phyloP scores from a whole-genome alignment of 2,888 invertebrate genomes.

The Archips crataeganus region DNA sequence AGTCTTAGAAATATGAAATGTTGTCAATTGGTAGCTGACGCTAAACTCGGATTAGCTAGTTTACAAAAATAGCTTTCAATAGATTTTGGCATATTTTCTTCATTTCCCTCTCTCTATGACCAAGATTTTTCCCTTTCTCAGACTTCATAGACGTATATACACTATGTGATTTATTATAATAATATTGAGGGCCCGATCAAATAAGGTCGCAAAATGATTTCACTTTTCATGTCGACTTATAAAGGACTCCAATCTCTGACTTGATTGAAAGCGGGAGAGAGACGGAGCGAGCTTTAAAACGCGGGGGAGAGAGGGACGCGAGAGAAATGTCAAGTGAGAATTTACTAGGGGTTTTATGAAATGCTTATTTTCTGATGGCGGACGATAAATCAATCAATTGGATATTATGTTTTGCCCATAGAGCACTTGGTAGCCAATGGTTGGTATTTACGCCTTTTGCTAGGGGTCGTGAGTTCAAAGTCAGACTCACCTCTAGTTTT shows the following conservation, averaged over 20 bases:
- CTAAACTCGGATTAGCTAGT: too few species aligned
- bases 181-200: conserved; percentile 9
- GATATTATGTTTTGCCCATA: too few species aligned
- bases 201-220: conserved; percentile 10
- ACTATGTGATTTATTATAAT: conserved; percentile 5
- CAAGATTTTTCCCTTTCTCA: not conserved
- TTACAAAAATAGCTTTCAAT: not conserved
- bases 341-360: conserved; percentile 3
- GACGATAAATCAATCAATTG: conserved; percentile 4
- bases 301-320: not conserved
- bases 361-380: not conserved
- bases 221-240: conserved; percentile 3
- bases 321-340: not conserved
- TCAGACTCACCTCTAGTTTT: too few species aligned
- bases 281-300: not conserved
- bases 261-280: not conserved
- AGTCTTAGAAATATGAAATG: too few species aligned
- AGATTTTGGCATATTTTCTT: not conserved
- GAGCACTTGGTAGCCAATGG: too few species aligned
- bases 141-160: not conserved
- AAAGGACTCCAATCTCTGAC: not conserved
- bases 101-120: not conserved
- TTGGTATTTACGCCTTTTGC: too few species aligned
- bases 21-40: too few species aligned
- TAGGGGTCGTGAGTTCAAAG: too few species aligned